Evolutionary conservation across 2,888 invertebrate species (phyloP).

Genomic region (Nymphalis polychloros): DNA sequence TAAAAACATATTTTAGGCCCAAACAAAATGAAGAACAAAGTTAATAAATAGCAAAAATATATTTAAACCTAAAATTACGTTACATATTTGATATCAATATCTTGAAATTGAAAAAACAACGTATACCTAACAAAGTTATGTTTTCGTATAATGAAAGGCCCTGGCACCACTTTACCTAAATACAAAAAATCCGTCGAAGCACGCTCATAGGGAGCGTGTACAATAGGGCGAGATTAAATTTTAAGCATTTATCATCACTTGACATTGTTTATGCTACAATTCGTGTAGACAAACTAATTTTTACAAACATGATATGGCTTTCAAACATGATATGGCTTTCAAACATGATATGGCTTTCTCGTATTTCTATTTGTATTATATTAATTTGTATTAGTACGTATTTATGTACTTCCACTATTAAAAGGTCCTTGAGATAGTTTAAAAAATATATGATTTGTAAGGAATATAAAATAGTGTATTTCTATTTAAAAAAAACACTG

Average conservation of each 20-base stretch:
- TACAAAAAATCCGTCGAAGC: conserved; percentile 22
- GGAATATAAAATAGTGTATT: too few relatives aligned
- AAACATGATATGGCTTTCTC: background rate
- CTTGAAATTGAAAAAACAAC: background rate
- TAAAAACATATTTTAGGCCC: too few relatives aligned
- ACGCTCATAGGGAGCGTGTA: too few relatives aligned
- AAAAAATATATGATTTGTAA: too few relatives aligned
- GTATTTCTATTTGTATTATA: background rate
- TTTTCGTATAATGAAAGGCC: conserved; percentile 20
- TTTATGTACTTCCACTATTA: too few relatives aligned
- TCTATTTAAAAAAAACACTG: too few relatives aligned
- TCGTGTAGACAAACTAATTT: background rate
- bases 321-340: too few relatives aligned
- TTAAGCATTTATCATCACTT: conserved; percentile 25
- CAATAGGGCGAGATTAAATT: conserved; percentile 23
- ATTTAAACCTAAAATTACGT: background rate
- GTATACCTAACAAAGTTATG: background rate
- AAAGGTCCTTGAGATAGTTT: too few relatives aligned
- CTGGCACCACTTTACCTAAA: conserved; percentile 24
- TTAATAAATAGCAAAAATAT: too few relatives aligned
- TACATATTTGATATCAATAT: background rate
- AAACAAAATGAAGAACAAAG: too few relatives aligned
- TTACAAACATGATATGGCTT: background rate
- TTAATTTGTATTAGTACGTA: too few relatives aligned
- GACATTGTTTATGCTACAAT: conserved; percentile 10